Evolutionary conservation across 2,888 invertebrate genomes (phyloP), one percentile per base, ranked within the genome.

Genomic region (Synanthedon myopaeformis): DNA sequence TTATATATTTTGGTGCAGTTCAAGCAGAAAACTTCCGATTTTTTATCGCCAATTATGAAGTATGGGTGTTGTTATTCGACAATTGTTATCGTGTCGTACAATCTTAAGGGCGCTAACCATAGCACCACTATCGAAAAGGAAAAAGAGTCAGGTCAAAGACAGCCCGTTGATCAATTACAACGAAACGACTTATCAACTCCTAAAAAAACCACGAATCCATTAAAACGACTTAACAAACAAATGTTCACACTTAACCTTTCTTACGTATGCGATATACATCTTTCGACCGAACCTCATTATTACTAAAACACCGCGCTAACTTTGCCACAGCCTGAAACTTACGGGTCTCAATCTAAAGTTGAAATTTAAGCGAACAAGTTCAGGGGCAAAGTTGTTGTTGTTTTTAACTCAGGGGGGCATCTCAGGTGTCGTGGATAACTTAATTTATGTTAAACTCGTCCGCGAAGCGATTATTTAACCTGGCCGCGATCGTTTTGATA

Each of bases 201-300:
- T 66, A 78, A 82, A 74, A 82, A 77, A 70, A 60, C 64, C 76
- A 74, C 72, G 76, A 79, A 82, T 80, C 77, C 84, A 83, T 83
- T 84, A 85, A 74, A 81, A 75, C 73, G 76, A 82, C 83, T 85
- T 84, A 82, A 84, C 84, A 82, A 85, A 86, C 86, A 85, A 85
- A 85, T 85, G 85, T 85, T 85, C 82, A 85, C 86, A 85, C 84
- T 85, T 84, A 84, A 85, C 85, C 83, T 85, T 82, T 82, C 82
- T 83, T 81, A 79, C 72, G 64, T 70, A 69, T 66, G 69, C 69
- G 83, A 83, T 83, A 82, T 79, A 76, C 76, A 85, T 83, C 84
- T 82, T 73, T 77, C 70, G 76, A 74, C 76, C 80, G 77, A 76
- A 74, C 70, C 75, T 84, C 80, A 83, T 82, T 84, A 84, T 81